Conservation (phyloP, 92 coral and sea anemone genomes). For the Isaurus tuberculatus region DNA sequence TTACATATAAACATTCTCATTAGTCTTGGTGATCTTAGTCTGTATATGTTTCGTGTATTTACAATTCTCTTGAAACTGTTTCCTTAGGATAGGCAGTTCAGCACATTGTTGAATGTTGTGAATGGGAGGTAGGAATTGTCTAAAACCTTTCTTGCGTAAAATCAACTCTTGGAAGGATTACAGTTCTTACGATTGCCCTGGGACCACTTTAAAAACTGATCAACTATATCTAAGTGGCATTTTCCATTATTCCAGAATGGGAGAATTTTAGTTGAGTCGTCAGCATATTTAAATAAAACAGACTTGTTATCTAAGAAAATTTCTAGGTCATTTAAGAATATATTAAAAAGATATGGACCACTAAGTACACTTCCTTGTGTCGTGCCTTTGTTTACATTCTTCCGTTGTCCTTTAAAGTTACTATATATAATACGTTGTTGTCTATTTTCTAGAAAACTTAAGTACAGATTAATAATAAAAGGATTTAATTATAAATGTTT, state of each 20-base stretch:
- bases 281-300: constrained; percentile 59
- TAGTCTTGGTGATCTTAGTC: too few species aligned
- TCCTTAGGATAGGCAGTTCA: too few species aligned
- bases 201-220: too few species aligned
- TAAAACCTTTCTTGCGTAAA: too few species aligned
- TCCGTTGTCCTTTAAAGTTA: constrained; percentile 30
- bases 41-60: too few species aligned
- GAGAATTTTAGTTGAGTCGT: constrained; percentile 60
- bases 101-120: too few species aligned
- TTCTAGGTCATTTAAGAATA: constrained; percentile 5
- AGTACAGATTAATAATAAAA: constrained; percentile 55
- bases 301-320: constrained; percentile 9
- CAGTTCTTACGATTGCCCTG: too few species aligned
- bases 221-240: constrained; percentile 12
- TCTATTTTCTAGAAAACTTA: constrained; percentile 38
- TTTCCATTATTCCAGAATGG: constrained; percentile 54
- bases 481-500: constrained; percentile 51
- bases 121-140: too few species aligned
- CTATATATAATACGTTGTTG: constrained; percentile 34
- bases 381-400: constrained; percentile 6
- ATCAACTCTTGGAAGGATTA: too few species aligned
- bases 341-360: not conserved
- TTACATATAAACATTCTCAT: too few species aligned
- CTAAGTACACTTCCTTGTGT: not conserved
- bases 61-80: too few species aligned